These are phyloP conservation scores for Acanthoscelides obtectus DNA, from an alignment of 2,888 invertebrate species.

Conservation along the genomic window DNA sequence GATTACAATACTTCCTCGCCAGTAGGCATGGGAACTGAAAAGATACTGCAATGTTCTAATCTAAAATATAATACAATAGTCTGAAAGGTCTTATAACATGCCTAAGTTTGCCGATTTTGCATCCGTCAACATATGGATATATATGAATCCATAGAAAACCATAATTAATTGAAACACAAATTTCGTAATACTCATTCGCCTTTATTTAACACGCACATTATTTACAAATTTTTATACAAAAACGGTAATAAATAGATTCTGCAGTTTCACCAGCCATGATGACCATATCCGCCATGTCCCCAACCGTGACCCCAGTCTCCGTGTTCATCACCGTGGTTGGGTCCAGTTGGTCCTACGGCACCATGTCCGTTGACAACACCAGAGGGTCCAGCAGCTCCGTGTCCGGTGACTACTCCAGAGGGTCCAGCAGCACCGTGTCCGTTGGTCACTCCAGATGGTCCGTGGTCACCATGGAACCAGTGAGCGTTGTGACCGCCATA, in stretches of 20 bases:
- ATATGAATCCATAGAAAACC: too few relatives aligned
- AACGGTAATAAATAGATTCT: neutral
- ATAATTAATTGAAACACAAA: neutral
- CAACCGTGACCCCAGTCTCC: slow-evolving; percentile 5
- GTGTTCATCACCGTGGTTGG: slow-evolving; percentile 7
- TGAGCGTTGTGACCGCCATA: neutral
- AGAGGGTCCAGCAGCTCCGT: slow-evolving; percentile 18
- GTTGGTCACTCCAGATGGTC: slow-evolving; percentile 14
- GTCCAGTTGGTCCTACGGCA: slow-evolving; percentile 19
- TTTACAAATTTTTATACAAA: neutral
- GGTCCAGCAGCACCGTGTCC: slow-evolving; percentile 19
- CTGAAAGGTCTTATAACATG: too few relatives aligned
- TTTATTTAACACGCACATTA: neutral
- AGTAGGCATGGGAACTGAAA: too few relatives aligned
- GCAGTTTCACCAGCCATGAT: neutral
- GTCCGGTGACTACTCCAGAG: slow-evolving; percentile 17
- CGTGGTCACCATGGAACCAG: slow-evolving; percentile 3
- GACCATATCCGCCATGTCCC: slow-evolving; percentile 5
- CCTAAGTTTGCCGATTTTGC: too few relatives aligned
- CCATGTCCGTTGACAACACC: slow-evolving; percentile 21
- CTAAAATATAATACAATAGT: too few relatives aligned
- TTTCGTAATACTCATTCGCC: neutral
- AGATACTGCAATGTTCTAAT: too few relatives aligned
- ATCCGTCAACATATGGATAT: too few relatives aligned
- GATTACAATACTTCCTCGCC: too few relatives aligned